Conservation (phyloP, 2,113 vertebrate species). For the Amphiprion ocellaris region DNA sequence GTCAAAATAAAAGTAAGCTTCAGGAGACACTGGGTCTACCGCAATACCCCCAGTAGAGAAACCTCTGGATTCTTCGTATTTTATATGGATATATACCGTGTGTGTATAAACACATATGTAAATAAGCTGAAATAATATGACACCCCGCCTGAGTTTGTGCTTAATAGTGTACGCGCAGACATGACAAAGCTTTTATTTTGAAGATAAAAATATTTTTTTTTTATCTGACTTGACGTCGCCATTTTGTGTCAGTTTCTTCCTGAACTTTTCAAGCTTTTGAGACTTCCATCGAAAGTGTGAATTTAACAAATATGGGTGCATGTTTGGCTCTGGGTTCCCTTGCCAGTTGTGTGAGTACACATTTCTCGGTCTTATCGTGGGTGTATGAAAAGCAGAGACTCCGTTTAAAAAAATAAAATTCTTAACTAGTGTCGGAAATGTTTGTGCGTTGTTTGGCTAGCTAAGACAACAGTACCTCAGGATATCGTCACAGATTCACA, state of each 20-base stretch:
- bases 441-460: neutral
- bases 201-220: neutral
- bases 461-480: neutral
- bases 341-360: constrained; percentile 91
- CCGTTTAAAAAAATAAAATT: neutral
- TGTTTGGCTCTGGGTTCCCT: constrained; percentile 91
- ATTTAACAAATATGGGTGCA: constrained; percentile 86
- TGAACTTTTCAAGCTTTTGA: constrained; percentile 12
- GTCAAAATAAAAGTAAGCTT: neutral
- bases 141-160: too few relatives aligned
- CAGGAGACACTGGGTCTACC: neutral
- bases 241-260: constrained; percentile 49
- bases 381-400: too few relatives aligned
- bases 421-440: neutral
- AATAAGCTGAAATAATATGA: too few relatives aligned
- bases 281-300: neutral
- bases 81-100: too few relatives aligned
- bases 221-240: neutral
- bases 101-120: too few relatives aligned
- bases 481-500: neutral
- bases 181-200: constrained; percentile 52
- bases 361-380: accelerated
- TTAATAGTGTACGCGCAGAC: too few relatives aligned
- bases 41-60: too few relatives aligned
- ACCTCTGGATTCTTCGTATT: too few relatives aligned